Evolutionary conservation across 2,797 vertebrate genomes (phyloP), one percentile per base, ranked within the genome.

Genomic region (Astyanax mexicanus): DNA sequence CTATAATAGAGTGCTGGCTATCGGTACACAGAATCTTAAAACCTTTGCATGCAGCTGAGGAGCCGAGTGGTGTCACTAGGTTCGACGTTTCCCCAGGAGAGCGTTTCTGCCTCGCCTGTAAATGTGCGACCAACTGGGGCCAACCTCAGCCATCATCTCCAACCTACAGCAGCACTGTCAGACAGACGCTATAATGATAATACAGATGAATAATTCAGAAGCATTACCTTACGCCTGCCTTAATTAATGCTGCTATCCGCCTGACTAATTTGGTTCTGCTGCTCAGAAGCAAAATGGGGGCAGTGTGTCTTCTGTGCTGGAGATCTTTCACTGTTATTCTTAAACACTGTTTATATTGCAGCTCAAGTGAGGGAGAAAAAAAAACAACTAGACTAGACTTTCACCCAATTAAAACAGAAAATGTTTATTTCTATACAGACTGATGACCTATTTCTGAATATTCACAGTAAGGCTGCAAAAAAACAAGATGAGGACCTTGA

Each of bases 231-330:
- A 54, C 84, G 86, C 15, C 60, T 87, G 82, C 82, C 87, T 85
- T 87, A 89, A 92, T 93, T 93, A 92, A 90, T 86, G 84, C 86
- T 89, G 86, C 88, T 86, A 87, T 87, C 83, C 69, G 78, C 88
- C 86, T 86, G 75, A 86, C 88, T 80, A 80, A 83, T 79, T 78
- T 84, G 81, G 77, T 72, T 42, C 72, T 38, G 65, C 15, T 79
- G 69, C 75, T 61, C 77, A 77, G 78, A 74, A 52, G 25, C 29
- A 49, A 37, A 29, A 29, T 57, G 64, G 27, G 11, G 45, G 11
- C 19, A 78, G 73, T 70, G 71, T 72, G 45, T 52, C 15, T 3
- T 5, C 45, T 79, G 71, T 81, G 42, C 45, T 77, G 37, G 44
- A 49, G 49, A 42, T 67, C 37, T 47, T 69, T 65, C 70, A 21